These are phyloP conservation scores for Brachyptera putata DNA, from an alignment of 2,888 invertebrate genomes.

Conservation along the genomic window DNA sequence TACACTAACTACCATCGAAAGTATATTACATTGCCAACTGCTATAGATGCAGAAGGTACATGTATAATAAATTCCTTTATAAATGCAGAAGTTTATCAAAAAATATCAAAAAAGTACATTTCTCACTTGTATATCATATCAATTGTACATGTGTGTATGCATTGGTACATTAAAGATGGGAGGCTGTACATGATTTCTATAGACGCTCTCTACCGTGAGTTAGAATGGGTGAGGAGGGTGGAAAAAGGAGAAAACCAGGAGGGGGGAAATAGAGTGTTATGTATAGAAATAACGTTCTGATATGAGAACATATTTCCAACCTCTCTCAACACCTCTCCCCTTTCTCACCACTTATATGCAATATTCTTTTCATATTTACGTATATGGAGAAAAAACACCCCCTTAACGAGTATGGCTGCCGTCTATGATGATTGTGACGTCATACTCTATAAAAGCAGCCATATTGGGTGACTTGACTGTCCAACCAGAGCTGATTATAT, in stretches of 20 bases:
- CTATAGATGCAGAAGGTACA: too few relatives aligned
- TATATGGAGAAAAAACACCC: slow-evolving; percentile 21
- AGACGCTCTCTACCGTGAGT: not conserved
- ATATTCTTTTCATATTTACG: slow-evolving; percentile 11
- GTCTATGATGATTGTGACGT: slow-evolving; percentile 3
- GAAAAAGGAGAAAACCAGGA: not conserved
- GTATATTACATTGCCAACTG: too few relatives aligned
- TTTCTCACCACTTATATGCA: not conserved
- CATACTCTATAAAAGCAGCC: slow-evolving; percentile 1
- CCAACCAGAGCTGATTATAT: slow-evolving; percentile 7
- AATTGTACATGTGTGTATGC: slow-evolving; percentile 1
- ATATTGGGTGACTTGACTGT: slow-evolving; percentile 1
- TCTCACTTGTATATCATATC: not conserved
- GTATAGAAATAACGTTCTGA: slow-evolving; percentile 13
- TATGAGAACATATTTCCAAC: slow-evolving; percentile 4
- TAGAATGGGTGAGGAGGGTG: not conserved
- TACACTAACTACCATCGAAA: too few relatives aligned
- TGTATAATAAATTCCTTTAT: too few relatives aligned
- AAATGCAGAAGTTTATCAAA: too few relatives aligned
- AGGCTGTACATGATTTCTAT: slow-evolving; percentile 16
- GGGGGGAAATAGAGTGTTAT: not conserved
- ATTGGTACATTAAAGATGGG: slow-evolving; percentile 9
- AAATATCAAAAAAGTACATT: not conserved
- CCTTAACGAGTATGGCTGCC: slow-evolving; percentile 17
- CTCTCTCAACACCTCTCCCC: not conserved